A percentile compares a stretch with the other conserved stretches of the same genome.
Conservation (phyloP, 2,888 invertebrate species). For the Drosophila prolongata region DNA sequence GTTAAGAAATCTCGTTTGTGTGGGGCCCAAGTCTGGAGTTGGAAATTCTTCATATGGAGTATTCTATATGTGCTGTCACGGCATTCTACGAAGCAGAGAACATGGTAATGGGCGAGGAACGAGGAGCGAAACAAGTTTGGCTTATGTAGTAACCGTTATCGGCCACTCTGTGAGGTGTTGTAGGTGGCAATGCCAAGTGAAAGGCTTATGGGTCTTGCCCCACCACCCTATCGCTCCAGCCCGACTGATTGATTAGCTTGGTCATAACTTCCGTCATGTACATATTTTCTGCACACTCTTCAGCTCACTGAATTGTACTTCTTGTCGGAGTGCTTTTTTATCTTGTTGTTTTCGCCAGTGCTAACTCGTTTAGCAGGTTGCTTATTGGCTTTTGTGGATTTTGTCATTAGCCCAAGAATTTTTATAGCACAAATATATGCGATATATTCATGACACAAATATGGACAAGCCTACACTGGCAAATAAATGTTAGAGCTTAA, state of each 20-base stretch:
- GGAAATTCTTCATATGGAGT: conserved; percentile 41
- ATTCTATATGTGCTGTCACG: conserved; percentile 41
- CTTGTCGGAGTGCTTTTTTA: neutral
- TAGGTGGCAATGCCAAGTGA: conserved; percentile 34
- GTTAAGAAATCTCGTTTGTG: conserved; percentile 80
- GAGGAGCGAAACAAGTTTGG: conserved; percentile 62
- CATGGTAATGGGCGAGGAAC: conserved; percentile 22
- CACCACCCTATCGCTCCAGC: neutral
- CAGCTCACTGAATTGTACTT: conserved; percentile 12
- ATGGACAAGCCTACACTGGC: conserved; percentile 25
- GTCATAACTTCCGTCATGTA: conserved; percentile 40
- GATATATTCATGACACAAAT: conserved; percentile 59
- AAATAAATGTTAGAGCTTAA: neutral
- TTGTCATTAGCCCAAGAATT: conserved; percentile 66
- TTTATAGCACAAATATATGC: conserved; percentile 61
- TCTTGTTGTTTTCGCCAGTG: conserved; percentile 9
- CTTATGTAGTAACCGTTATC: conserved; percentile 74
- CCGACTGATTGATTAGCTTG: conserved; percentile 34
- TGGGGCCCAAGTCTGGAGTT: conserved; percentile 32
- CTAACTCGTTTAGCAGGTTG: conserved; percentile 67
- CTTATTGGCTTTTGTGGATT: conserved; percentile 54
- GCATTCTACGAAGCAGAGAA: conserved; percentile 31
- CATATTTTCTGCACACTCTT: conserved; percentile 29
- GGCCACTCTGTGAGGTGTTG: conserved; percentile 23
- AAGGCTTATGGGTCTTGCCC: conserved; percentile 33